A percentile compares a stretch with the other conserved stretches of the same genome.
Evolutionary conservation across 2,113 vertebrate genomes (phyloP).

Genomic region (Leucosticte australis): DNA sequence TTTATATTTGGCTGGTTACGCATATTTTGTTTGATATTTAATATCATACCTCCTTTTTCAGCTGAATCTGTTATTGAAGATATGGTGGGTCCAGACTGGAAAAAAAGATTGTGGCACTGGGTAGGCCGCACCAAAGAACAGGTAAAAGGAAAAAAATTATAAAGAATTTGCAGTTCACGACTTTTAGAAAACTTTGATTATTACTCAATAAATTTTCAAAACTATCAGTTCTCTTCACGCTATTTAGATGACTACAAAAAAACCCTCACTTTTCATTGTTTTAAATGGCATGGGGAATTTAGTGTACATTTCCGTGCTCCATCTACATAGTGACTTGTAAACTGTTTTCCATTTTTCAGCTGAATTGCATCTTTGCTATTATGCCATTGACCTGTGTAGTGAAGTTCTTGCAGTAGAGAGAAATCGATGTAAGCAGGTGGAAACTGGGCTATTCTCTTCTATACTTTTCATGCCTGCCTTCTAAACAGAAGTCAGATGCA

Average conservation of each 20-base stretch:
- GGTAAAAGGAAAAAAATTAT: conserved; percentile 63
- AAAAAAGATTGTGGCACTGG: conserved; percentile 93
- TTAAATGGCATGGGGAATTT: not conserved
- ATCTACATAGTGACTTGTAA: not conserved
- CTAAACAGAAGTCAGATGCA: not conserved
- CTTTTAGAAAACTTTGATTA: not conserved
- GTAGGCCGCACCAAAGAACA: conserved; percentile 87
- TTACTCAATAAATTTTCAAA: not conserved
- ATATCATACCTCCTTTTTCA: conserved; percentile 27
- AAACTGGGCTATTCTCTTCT: not conserved
- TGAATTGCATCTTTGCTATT: not conserved
- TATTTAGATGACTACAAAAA: not conserved
- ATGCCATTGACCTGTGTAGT: not conserved
- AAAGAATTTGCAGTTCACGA: not conserved
- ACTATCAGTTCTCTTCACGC: not conserved
- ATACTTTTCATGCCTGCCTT: not conserved
- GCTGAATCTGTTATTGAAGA: conserved; percentile 92
- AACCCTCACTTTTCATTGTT: not conserved
- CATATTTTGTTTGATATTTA: not conserved
- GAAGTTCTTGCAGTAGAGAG: not conserved
- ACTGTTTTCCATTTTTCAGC: not conserved
- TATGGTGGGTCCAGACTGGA: conserved; percentile 97
- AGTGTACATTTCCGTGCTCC: not conserved
- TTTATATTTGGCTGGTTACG: not conserved
- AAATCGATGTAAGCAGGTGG: not conserved